A percentile compares a stretch with the other conserved stretches of the same genome.
These are phyloP conservation scores for Andrena bucephala DNA, from an alignment of 2,888 invertebrate genomes.

Conservation along the genomic window DNA sequence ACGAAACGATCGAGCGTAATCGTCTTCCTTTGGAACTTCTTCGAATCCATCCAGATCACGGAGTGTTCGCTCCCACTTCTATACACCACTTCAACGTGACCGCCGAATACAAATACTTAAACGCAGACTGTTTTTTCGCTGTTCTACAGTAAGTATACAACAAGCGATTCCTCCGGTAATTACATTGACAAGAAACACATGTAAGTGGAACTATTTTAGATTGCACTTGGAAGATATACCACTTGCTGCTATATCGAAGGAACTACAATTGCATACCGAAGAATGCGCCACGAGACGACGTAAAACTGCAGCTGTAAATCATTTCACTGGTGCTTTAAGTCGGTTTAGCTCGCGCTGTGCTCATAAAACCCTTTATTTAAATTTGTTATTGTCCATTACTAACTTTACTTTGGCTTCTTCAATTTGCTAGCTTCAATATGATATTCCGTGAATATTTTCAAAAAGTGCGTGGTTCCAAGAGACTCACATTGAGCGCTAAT, in stretches of 20 bases:
- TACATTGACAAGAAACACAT: too few relatives aligned
- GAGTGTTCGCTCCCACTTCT: conserved; percentile 77
- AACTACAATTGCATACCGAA: conserved; percentile 58
- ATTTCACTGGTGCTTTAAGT: not conserved
- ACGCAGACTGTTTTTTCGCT: conserved; percentile 76
- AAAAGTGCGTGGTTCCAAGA: too few relatives aligned
- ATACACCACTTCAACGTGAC: conserved; percentile 77
- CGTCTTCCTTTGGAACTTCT: conserved; percentile 74
- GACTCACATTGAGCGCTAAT: too few relatives aligned
- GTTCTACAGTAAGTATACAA: conserved; percentile 77
- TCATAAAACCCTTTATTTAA: too few relatives aligned
- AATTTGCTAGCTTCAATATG: too few relatives aligned
- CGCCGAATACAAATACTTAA: conserved; percentile 67
- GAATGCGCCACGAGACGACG: conserved; percentile 66
- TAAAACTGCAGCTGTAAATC: conserved; percentile 67
- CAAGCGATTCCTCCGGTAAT: too few relatives aligned
- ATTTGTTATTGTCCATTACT: too few relatives aligned
- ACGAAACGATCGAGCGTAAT: conserved; percentile 27
- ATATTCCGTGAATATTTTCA: too few relatives aligned
- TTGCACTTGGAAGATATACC: conserved; percentile 83
- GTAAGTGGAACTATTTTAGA: conserved; percentile 68
- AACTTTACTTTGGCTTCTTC: too few relatives aligned
- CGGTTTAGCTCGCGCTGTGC: too few relatives aligned
- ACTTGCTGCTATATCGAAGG: conserved; percentile 74
- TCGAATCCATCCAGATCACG: conserved; percentile 70